Percentiles rank a stretch among this genome's conserved stretches.
phyloP scores from a whole-genome alignment of 2,797 vertebrate genomes.

The Notamacropus eugenii region DNA sequence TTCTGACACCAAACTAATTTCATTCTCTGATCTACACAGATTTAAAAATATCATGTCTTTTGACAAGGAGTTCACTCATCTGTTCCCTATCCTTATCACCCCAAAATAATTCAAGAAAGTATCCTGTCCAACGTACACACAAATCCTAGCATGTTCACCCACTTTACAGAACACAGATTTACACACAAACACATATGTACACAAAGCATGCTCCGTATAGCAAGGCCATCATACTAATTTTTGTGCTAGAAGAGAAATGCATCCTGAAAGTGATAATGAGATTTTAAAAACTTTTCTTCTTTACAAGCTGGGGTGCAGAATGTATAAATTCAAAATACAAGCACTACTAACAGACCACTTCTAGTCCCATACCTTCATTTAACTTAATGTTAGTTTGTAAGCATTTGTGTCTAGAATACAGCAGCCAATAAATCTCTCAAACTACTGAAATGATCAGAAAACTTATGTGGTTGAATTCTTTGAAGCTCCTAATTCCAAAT shows the following conservation, averaged over 20 bases:
- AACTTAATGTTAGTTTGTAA: background rate
- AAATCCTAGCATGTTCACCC: constrained; percentile 77
- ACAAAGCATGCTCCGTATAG: background rate
- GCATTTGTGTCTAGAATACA: background rate
- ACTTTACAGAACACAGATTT: constrained; percentile 65
- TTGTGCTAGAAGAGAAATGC: background rate
- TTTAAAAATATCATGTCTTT: constrained; percentile 50
- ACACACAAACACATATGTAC: constrained; percentile 10
- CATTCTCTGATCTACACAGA: constrained; percentile 43
- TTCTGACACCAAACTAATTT: constrained; percentile 64
- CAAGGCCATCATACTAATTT: background rate
- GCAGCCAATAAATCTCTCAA: background rate
- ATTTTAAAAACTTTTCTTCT: background rate
- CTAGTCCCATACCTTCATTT: background rate
- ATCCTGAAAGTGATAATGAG: background rate
- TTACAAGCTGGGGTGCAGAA: background rate
- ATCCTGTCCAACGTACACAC: constrained; percentile 75
- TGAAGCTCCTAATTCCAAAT: background rate
- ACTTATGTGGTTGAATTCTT: background rate
- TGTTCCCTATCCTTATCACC: constrained; percentile 58
- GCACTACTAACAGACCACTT: background rate
- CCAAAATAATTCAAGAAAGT: constrained; percentile 66
- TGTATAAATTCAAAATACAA: constrained; percentile 11
- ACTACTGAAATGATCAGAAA: background rate
- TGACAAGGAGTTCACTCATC: constrained; percentile 54